phyloP scores from a whole-genome alignment of 2,113 vertebrate species.

The Suncus etruscus region DNA sequence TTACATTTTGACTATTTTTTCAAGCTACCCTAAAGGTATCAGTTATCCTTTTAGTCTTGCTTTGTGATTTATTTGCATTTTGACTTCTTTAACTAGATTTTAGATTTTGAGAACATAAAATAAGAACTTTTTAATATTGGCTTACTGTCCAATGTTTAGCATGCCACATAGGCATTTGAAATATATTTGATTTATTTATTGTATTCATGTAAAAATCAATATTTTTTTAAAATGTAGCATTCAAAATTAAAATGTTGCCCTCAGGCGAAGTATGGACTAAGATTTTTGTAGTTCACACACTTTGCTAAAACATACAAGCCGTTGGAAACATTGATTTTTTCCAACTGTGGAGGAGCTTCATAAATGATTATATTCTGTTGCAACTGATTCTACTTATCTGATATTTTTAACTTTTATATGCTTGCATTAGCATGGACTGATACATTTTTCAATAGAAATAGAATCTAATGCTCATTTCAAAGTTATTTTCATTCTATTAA shows the following conservation, averaged over 20 bases:
- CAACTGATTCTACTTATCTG: not conserved
- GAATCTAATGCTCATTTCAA: conserved; percentile 68
- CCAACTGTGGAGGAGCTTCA: not conserved
- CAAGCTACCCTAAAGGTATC: not conserved
- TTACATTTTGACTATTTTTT: not conserved
- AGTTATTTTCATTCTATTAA: conserved; percentile 75
- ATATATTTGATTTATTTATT: conserved; percentile 24
- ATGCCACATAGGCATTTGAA: not conserved
- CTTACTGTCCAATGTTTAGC: not conserved
- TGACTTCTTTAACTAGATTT: not conserved
- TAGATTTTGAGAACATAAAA: not conserved
- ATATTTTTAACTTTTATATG: conserved; percentile 48
- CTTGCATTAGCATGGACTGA: conserved; percentile 62
- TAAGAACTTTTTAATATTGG: not conserved
- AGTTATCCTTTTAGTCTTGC: conserved; percentile 4
- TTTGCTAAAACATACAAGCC: conserved; percentile 61
- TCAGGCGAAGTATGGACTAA: not conserved
- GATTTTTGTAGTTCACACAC: conserved; percentile 3
- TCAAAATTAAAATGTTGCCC: not conserved
- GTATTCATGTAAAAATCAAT: not conserved
- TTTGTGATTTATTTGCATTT: not conserved
- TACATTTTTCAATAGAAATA: conserved; percentile 71
- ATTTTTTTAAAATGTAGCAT: not conserved
- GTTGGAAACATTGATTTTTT: conserved; percentile 60
- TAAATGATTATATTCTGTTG: conserved; percentile 25